Base-by-base conservation (phyloP, 2,888 invertebrate genomes). In the Osmoderma eremita region DNA sequence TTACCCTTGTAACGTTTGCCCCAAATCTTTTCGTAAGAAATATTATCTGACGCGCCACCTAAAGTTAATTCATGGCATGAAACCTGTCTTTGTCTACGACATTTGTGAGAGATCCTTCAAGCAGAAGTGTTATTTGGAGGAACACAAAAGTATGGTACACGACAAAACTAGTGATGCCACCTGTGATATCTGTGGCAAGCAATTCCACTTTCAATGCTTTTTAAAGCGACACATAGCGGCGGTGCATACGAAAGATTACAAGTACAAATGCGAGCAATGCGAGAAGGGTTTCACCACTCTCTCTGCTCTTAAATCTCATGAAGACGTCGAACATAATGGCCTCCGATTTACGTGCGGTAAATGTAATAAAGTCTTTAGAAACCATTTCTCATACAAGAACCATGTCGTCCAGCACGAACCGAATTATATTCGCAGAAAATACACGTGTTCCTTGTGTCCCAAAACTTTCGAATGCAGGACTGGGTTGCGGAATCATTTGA, bases 181-280 rank as follows among this genome's bases (percentile, higher is more conserved):
- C 0, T 83, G 84, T 71, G 76, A 79, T 38, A 71, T 78, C 2
- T 83, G 83, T 70, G 79, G 78, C 0, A 83, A 83, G 56, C 74
- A 77, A 0, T 83, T 72, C 50, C 50, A 63, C 30, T 13, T 67
- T 64, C 1, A 69, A 69, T 36, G 56, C 61, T 6, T 69, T n/a
- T 65, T 73, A 38, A 69, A 69, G n/a, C 69, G 68, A 0, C 83
- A 84, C 65, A 72, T 79, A 41, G 82, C 79, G 3, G 69, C 69
- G 1, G 69, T 69, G 1, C 75, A 75, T 62, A 65, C 65, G 3
- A 70, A 72, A 63, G 67, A 71, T 45, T 73, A 70, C 48, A 67
- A 65, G 13, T 68, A 71, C n/a, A 70, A 73, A 62, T 75, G 75
- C 49, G 71, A 72, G 42, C 69, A 70, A 41, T 75, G 75, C 63